Percentiles rank a stretch among this genome's conserved stretches.
phyloP scores from a whole-genome alignment of 2,113 vertebrate genomes.

The Chroicocephalus ridibundus region DNA sequence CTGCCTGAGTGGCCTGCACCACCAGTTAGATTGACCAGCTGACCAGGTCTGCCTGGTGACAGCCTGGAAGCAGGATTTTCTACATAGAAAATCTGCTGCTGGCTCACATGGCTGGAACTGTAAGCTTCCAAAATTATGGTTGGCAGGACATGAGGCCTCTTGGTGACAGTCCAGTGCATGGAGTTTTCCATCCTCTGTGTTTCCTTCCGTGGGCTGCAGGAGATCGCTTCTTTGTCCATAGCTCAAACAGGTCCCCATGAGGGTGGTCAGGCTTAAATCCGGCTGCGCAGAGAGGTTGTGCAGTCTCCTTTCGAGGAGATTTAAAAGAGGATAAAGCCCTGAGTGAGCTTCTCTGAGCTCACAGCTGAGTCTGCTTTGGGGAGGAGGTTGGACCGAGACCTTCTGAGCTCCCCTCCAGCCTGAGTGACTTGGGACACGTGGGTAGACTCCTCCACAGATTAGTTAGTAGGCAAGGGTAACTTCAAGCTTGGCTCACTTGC shows the following conservation, averaged over 20 bases:
- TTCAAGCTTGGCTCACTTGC: background rate
- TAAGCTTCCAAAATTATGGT: background rate
- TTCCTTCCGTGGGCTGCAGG: background rate
- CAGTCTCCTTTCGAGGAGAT: background rate
- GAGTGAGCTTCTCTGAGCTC: background rate
- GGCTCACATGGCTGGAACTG: rapidly evolving
- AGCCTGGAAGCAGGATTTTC: background rate
- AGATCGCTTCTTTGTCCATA: background rate
- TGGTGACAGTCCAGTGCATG: background rate
- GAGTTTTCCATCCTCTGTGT: background rate
- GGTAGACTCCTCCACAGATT: background rate
- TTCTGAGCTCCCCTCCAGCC: background rate
- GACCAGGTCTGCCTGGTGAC: background rate
- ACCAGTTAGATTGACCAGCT: background rate
- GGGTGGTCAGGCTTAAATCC: background rate
- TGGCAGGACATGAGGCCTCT: background rate
- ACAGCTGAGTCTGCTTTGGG: background rate
- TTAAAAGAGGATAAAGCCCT: background rate
- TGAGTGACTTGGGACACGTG: background rate
- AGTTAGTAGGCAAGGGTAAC: background rate
- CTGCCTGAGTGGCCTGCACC: background rate
- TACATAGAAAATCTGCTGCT: background rate
- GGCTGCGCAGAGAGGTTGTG: background rate
- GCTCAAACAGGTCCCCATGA: background rate
- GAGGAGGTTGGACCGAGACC: background rate